Percentiles rank a stretch among this genome's conserved stretches.
These are phyloP conservation scores for Terebella lapidaria DNA, from an alignment of 2,888 invertebrate species.

Conservation along the genomic window DNA sequence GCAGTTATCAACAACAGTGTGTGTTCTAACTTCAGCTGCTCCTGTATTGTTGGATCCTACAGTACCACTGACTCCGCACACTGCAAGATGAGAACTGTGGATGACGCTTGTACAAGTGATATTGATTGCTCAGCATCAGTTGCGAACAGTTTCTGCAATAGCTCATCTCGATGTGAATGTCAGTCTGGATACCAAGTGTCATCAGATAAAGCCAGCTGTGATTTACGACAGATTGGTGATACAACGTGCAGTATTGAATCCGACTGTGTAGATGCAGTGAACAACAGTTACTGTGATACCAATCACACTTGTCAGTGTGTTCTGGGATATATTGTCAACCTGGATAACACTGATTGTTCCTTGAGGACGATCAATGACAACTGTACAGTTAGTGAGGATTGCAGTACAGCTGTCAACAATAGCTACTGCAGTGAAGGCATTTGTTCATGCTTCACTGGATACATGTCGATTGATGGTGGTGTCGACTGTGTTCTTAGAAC, in stretches of 20 bases:
- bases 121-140: not conserved
- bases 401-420: not conserved
- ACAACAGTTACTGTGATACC: not conserved
- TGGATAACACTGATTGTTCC: constrained; percentile 3
- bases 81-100: not conserved
- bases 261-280: not conserved
- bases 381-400: not conserved
- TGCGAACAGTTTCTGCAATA: not conserved
- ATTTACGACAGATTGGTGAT: not conserved
- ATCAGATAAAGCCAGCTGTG: not conserved
- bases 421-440: not conserved
- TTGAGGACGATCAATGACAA: not conserved
- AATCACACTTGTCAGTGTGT: not conserved
- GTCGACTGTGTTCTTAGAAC: not conserved
- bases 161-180: not conserved
- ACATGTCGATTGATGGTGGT: not conserved
- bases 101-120: not conserved
- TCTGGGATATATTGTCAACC: not conserved
- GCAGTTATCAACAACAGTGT: not conserved
- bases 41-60: not conserved
- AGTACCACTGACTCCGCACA: not conserved
- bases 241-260: not conserved
- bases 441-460: not conserved
- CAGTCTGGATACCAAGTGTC: not conserved
- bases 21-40: not conserved